A percentile compares a stretch with the other conserved stretches of the same genome.
Evolutionary conservation across 2,797 vertebrate genomes (phyloP).

Genomic region (Arctocebus calabarensis): DNA sequence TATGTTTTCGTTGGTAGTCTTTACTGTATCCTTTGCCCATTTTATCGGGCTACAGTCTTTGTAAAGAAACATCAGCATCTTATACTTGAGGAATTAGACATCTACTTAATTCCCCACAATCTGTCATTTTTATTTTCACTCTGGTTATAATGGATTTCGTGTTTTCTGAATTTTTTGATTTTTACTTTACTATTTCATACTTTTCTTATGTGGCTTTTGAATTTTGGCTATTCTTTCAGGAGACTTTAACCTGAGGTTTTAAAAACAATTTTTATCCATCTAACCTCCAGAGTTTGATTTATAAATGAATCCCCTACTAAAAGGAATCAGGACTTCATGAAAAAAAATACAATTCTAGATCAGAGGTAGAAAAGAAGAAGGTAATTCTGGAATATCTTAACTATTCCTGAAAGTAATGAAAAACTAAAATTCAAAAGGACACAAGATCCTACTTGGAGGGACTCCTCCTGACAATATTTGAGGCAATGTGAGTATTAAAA

Average conservation of each 20-base stretch:
- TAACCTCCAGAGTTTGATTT: conserved; percentile 2
- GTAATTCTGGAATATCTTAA: not conserved
- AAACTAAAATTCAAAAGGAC: not conserved
- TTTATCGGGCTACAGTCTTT: not conserved
- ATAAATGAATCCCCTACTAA: conserved; percentile 43
- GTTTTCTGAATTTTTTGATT: not conserved
- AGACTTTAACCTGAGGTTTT: conserved; percentile 13
- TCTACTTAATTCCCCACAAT: not conserved
- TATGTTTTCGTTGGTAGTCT: not conserved
- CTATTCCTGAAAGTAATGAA: conserved; percentile 29
- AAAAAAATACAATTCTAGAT: conserved; percentile 49
- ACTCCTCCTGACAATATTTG: conserved; percentile 14
- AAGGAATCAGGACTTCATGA: conserved; percentile 24
- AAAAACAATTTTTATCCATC: conserved; percentile 19
- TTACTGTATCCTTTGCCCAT: not conserved
- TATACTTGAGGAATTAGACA: not conserved
- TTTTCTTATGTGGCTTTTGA: conserved; percentile 25
- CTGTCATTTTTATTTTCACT: conserved; percentile 23
- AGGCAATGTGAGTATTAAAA: not conserved
- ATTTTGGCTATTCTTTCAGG: conserved; percentile 40
- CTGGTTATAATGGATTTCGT: not conserved
- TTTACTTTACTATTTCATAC: conserved; percentile 51
- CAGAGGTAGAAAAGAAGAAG: conserved; percentile 7
- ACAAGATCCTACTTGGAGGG: not conserved
- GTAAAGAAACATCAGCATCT: not conserved